Percentiles rank a stretch among this genome's conserved stretches.
These are phyloP conservation scores for Littorina saxatilis DNA, from an alignment of 1,140 invertebrate genomes.

Conservation along the genomic window DNA sequence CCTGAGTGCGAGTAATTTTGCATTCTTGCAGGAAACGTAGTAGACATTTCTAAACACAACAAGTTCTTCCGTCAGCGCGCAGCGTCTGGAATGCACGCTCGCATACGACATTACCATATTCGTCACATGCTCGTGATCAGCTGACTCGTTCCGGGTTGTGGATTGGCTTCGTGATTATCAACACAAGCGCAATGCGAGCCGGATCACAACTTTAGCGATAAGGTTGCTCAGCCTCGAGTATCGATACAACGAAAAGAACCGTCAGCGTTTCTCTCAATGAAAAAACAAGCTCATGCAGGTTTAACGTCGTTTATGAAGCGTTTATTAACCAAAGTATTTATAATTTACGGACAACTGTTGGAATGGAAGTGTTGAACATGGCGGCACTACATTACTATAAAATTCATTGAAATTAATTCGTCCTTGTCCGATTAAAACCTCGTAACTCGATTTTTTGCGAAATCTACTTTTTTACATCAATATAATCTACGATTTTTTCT, in stretches of 20 bases:
- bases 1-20: neutral
- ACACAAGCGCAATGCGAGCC: neutral
- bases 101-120: constrained; percentile 63
- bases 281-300: too few relatives aligned
- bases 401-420: constrained; percentile 32
- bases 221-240: neutral
- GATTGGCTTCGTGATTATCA: constrained; percentile 41
- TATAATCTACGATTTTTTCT: too few relatives aligned
- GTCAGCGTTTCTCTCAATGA: neutral
- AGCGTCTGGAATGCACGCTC: constrained; percentile 65
- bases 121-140: constrained; percentile 54
- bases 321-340: too few relatives aligned
- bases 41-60: constrained; percentile 28
- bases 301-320: too few relatives aligned
- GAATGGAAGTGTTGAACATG: neutral
- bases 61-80: neutral
- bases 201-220: constrained; percentile 17
- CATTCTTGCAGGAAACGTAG: constrained; percentile 1
- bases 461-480: too few relatives aligned
- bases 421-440: too few relatives aligned
- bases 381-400: constrained; percentile 14
- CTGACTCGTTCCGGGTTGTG: constrained; percentile 46
- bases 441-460: too few relatives aligned
- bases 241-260: neutral
- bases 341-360: neutral